A percentile compares a stretch with the other conserved stretches of the same genome.
Conservation (phyloP, 2,797 vertebrate genomes). For the Taenioides sp. region DNA sequence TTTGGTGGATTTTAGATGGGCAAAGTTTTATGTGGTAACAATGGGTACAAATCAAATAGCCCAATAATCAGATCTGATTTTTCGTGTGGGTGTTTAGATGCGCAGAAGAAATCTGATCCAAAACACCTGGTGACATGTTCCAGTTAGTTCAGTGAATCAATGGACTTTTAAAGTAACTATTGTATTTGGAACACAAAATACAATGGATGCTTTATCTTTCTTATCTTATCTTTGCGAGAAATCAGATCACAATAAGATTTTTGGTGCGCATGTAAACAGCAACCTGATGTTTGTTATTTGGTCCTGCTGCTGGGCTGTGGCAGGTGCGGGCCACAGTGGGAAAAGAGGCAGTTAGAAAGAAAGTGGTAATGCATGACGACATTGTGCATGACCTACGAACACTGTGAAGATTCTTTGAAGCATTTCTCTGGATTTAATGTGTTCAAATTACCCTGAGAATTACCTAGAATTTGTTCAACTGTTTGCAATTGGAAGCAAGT, state of each 20-base stretch:
- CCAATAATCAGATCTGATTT: too few relatives aligned
- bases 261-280: too few relatives aligned
- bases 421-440: conserved; percentile 53
- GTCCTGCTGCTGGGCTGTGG: conserved; percentile 27
- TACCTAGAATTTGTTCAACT: conserved; percentile 71
- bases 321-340: conserved; percentile 54
- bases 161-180: too few relatives aligned
- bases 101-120: too few relatives aligned
- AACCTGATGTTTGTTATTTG: conserved; percentile 10
- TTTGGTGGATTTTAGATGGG: neutral
- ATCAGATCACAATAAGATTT: too few relatives aligned
- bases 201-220: too few relatives aligned
- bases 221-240: too few relatives aligned
- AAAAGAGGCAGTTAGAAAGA: conserved; percentile 53
- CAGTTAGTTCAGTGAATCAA: too few relatives aligned
- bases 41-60: too few relatives aligned
- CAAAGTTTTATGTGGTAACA: neutral
- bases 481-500: conserved; percentile 63
- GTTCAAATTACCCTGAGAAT: conserved; percentile 49
- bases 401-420: conserved; percentile 57
- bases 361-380: conserved; percentile 59
- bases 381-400: conserved; percentile 55
- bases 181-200: too few relatives aligned
- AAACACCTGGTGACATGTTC: too few relatives aligned
- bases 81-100: too few relatives aligned